Evolutionary conservation across 2,797 vertebrate genomes (phyloP).

Genomic region (Cuniculus paca): DNA sequence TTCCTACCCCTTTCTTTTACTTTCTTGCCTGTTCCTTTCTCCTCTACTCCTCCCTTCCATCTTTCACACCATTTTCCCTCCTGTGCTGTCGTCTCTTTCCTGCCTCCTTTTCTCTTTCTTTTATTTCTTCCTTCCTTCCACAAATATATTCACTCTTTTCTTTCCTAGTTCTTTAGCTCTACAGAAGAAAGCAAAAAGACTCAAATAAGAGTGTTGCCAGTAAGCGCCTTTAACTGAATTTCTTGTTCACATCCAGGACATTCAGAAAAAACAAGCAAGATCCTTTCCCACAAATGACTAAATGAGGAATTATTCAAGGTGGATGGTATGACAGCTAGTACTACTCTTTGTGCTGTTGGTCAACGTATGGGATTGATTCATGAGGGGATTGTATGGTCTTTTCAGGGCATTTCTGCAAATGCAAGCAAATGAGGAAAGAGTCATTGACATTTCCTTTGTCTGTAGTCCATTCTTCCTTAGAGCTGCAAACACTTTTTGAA

Average conservation of each 20-base stretch:
- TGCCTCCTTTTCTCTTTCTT: too few relatives aligned
- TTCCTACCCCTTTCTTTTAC: neutral
- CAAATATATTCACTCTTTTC: neutral
- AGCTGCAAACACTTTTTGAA: neutral
- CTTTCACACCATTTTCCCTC: too few relatives aligned
- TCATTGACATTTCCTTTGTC: neutral
- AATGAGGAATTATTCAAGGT: constrained; percentile 50
- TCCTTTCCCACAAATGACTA: neutral
- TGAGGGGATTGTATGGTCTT: fast-evolving
- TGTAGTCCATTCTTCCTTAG: neutral
- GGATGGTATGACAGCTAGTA: neutral
- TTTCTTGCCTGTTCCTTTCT: neutral
- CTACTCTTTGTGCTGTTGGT: too few relatives aligned
- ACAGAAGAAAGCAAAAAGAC: neutral
- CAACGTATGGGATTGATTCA: neutral
- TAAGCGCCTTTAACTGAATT: neutral
- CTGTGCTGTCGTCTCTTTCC: fast-evolving
- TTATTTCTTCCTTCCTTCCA: neutral
- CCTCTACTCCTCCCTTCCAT: too few relatives aligned
- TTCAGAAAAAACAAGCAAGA: neutral
- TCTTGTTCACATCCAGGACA: neutral
- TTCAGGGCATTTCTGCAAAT: neutral
- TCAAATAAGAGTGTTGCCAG: too few relatives aligned
- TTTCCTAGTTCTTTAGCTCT: neutral
- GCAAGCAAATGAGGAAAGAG: neutral